Evolutionary conservation across 2,797 vertebrate genomes (phyloP).

Genomic region (Typhlichthys subterraneus): DNA sequence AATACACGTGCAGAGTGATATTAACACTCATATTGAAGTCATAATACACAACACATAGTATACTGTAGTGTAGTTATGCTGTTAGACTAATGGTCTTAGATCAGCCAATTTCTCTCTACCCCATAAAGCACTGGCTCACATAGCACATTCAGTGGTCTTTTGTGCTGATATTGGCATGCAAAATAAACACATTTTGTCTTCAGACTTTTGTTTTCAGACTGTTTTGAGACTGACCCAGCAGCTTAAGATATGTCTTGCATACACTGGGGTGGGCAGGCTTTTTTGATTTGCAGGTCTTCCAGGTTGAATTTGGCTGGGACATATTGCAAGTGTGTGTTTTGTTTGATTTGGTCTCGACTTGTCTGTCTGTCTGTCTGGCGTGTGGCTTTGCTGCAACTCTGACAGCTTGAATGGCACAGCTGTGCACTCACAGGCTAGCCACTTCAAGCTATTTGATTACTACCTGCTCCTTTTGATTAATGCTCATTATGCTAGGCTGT

Average conservation of each 20-base stretch:
- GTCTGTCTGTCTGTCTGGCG: constrained; percentile 40
- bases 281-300: constrained; percentile 16
- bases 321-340: constrained; percentile 12
- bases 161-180: too few relatives aligned
- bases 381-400: constrained; percentile 43
- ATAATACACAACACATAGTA: too few relatives aligned
- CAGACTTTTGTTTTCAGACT: too few relatives aligned
- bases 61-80: too few relatives aligned
- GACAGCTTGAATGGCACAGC: constrained; percentile 60
- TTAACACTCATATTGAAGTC: constrained; percentile 11
- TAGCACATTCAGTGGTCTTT: too few relatives aligned
- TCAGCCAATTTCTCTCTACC: too few relatives aligned
- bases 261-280: constrained; percentile 6
- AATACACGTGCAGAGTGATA: background rate
- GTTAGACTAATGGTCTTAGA: too few relatives aligned
- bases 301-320: constrained; percentile 15
- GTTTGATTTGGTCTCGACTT: background rate
- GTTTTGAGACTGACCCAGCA: too few relatives aligned
- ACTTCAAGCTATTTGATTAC: constrained; percentile 66
- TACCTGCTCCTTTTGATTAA: constrained; percentile 68
- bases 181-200: too few relatives aligned
- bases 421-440: constrained; percentile 48
- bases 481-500: constrained; percentile 49
- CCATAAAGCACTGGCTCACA: too few relatives aligned
- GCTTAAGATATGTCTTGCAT: background rate